Base-by-base conservation (phyloP, 2,797 vertebrate species). In the Gymnoscopelus microlampas region DNA sequence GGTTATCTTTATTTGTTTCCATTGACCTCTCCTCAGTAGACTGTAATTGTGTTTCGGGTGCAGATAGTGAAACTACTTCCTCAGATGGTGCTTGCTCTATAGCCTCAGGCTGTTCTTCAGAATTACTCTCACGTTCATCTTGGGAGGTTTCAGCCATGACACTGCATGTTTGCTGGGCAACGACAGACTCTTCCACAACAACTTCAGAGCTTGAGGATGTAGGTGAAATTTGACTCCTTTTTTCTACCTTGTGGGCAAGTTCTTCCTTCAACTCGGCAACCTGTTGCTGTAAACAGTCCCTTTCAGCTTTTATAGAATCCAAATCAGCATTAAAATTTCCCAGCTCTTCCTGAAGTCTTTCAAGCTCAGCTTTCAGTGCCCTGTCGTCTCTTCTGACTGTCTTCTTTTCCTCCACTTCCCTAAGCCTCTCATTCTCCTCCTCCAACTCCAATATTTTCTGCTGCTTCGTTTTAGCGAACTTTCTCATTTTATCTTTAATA, bases 401-500 rank as follows among this genome's bases (percentile, higher is more conserved):
- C 7, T 81, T 80, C 66, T 72, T 94, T 26, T 94, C 94, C 60
- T 94, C 85, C 70, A 83, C 70, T 70, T 89, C 94, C 51, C 94
- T 83, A 23, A 99, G 94, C 51, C 82, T 94, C 72, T 99, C 97
- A 14, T 97, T 98, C 85, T 99, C 98, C 80, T 99, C 98, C 81
- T 99, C 98, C 0, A 99, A 78, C 55, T 99, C 97, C 75, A 95
- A 70, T 68, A 99, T 99, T 85, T 99, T 99, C 77, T 97, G 96
- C 79, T 99, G 98, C 85, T 99, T 99, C 6, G 95, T 94, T 87
- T 98, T 99, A 49, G 94, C 96, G 83, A 98, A 98, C 88, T 97
- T 99, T 63, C 98, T 95, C 96, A 98, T 99, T 82, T 98, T 99
- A 77, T 99, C 98, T 78, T 95, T 98, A 80, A 98, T 95, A 10